Evolutionary conservation across 2,113 vertebrate genomes (phyloP), one percentile per base, ranked within the genome.

Genomic region (Oreochromis niloticus): DNA sequence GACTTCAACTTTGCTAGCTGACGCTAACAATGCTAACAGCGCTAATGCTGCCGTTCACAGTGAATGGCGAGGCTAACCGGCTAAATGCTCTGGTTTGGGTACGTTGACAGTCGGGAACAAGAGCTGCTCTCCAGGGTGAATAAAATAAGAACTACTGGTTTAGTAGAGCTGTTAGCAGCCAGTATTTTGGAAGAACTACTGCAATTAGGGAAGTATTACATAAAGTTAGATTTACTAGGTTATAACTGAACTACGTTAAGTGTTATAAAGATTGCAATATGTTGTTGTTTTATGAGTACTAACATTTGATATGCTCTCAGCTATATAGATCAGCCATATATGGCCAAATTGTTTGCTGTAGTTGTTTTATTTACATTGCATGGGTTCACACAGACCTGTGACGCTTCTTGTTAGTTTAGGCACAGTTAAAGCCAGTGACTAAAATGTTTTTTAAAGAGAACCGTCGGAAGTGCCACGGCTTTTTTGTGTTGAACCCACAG

Each of bases 41-140:
- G 54, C 55, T 88, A 86, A 56, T 73, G 10, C 4, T 41, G 14
- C 78, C 61, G 34, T 88, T 59, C 14, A 84, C 3, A 30, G 24
- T 66, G 24, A 80, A 6, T 7, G 75, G 17, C 4, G 57, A 84
- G 56, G 92, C 92, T 93, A 94, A 81, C 24, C 7, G 39, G 91
- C 91, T 93, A 93, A 87, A 50, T 50, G 3, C 9, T 6, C 14
- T 30, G 56, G 24, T 73, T 22, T 83, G 43, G 46, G 34, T 36
- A 14, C 7, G 79, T 86, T 91, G 52, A 91, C 83, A 59, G 16
- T 78, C 43, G 4, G 43, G 50, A 78, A 78, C 24, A 27, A 43
- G 24, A 75, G 4, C 14, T 7, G 22, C 24, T 78, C 19, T 50
- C 16, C 30, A 8, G 43, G 71, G 16, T 48, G 43, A 75, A 27